Evolutionary conservation across 1,140 invertebrate species (phyloP), one percentile per base, ranked within the genome.

Genomic region (Zaprionus africanus): DNA sequence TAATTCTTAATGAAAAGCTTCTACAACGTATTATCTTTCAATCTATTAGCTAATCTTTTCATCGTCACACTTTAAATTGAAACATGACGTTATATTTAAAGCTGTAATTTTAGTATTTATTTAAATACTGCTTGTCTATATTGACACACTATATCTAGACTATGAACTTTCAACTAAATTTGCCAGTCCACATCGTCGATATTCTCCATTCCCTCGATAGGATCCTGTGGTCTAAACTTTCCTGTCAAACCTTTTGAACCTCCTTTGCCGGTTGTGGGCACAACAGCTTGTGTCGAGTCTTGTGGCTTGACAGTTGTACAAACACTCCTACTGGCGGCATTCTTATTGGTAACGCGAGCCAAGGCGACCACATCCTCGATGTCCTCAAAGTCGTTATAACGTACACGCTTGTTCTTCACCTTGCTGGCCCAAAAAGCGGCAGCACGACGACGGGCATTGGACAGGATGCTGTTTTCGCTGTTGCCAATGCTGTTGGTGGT

Each of bases 371-470:
- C 51, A 31, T 51, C 57, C 2, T 36, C 19, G 3, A 24, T 41
- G 36, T 4, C 13, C 3, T 13, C 17, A 11, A 38, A 24, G 22
- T 41, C 57, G 7, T 86, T 86, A 61, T 79, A 85, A 22, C 82
- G 82, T 11, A 82, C 68, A 0, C 82, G 79, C 36, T 85, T 88
- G n/a, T 81, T 66, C 41, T 79, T 66, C 43, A 85, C 53, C 57
- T 88, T 88, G 57, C 57, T 79, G 19, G 79, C 81, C 85, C 85
- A 88, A 38, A 65, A 68, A n/a, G 81, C 85, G 6, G 85, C 72
- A 53, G 81, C 85, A 12, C 85, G 71, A 19, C 85, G 85, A 34
- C 85, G 85, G 17, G 85, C 85, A 76, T 79, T 88, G 63, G 82
- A 56, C 19, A 28, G 34, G 2, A 65, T 65, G 63, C 17, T 63